Base-by-base conservation (phyloP, 2,113 vertebrate genomes). In the Euleptes europaea region DNA sequence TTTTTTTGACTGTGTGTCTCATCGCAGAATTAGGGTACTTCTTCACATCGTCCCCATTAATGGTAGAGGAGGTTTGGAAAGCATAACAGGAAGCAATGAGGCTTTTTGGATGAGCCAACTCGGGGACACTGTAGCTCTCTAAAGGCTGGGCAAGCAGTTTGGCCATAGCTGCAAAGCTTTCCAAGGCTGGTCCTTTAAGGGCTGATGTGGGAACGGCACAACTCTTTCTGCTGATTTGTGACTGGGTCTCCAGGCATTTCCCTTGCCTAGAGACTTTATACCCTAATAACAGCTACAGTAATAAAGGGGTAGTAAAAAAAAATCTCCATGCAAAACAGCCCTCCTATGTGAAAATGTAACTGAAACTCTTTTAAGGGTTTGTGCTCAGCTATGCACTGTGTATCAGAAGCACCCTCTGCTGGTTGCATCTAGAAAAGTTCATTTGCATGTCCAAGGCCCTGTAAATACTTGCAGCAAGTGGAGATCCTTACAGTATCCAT, bases 381-480 rank as follows among this genome's bases (percentile, higher is more conserved):
- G 42, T 15, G 38, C 38, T 73, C 70, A 63, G 54, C 10, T 42
- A 4, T 63, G 35, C 57, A 82, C 57, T 57, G n/a, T 42, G 69
- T 60, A 74, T 38, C n/a, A n/a, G 70, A 83, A 74, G 81, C 81
- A 63, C 70, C 81, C 81, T 83, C 81, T 83, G 71, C 54, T 83
- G 81, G 81, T 74, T 83, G 54, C 42, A 42, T 33, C 26, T 47
- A 65, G 57, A 74, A 83, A 9, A 65, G 12, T 63, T 63, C 31
- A 63, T 15, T n/a, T 83, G 54, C 44, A 15, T 44, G 19, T 28
- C 40, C 67, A 13, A 26, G 33, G 3, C 63, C 31, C 71, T 75
- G 40, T 47, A 42, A 40, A 82, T 71, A 38, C 40, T 71, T 31
- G 63, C 3, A 44, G 2, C 44, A 13, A 35, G 63, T 47, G 40